phyloP scores from a whole-genome alignment of 2,888 invertebrate species.

The Pachycephus smyrnensis region DNA sequence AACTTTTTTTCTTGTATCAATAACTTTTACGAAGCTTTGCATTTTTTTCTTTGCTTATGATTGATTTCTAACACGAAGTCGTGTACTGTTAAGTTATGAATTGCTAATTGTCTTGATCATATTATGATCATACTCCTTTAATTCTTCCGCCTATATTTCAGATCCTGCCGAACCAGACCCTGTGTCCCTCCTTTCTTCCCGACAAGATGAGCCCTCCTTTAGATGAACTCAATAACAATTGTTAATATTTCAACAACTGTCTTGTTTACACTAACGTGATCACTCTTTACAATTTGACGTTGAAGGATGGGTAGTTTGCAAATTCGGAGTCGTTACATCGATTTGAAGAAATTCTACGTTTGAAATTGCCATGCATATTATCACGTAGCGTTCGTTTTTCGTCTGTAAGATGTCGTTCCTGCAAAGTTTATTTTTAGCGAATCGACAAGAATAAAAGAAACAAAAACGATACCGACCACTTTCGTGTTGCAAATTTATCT shows the following conservation, averaged over 20 bases:
- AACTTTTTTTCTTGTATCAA: background rate
- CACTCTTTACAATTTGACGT: background rate
- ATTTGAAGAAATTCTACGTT: constrained; percentile 29
- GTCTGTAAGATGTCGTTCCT: background rate
- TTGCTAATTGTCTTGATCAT: background rate
- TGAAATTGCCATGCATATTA: constrained; percentile 33
- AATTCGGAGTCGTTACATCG: constrained; percentile 21
- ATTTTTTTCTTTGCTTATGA: background rate
- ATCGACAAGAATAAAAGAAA: background rate
- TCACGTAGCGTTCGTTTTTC: background rate
- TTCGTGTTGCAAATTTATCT: background rate
- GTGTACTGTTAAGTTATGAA: background rate
- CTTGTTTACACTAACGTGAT: constrained; percentile 4
- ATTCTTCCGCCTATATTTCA: constrained; percentile 29
- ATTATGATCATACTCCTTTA: background rate
- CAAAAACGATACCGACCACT: background rate
- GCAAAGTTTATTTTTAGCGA: background rate
- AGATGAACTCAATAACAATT: constrained; percentile 37
- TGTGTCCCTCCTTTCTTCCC: constrained; percentile 33
- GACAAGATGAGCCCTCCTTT: constrained; percentile 31
- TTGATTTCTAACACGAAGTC: background rate
- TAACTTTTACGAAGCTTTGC: background rate
- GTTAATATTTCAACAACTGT: constrained; percentile 18
- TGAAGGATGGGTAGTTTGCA: constrained; percentile 12
- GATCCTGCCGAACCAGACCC: constrained; percentile 33